phyloP scores from a whole-genome alignment of 35 echinoderm and acorn worm genomes.

The Chiridota heheva region DNA sequence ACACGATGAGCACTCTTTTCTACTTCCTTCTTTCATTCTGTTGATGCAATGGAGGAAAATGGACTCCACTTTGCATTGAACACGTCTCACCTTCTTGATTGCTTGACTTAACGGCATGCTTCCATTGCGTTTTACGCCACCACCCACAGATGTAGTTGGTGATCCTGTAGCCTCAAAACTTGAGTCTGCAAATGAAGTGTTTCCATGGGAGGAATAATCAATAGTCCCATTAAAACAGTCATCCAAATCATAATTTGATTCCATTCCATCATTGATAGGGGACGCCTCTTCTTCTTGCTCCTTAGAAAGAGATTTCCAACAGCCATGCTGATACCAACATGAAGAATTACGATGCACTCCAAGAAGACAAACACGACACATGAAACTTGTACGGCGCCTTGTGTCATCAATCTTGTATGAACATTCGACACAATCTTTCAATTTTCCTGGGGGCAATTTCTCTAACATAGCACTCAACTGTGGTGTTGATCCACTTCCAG shows the following conservation, averaged over 20 bases:
- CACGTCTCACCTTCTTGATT: slow-evolving; percentile 48
- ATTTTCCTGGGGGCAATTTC: slow-evolving; percentile 29
- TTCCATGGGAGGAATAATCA: no score
- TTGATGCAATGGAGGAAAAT: slow-evolving; percentile 45
- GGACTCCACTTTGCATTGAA: slow-evolving; percentile 35
- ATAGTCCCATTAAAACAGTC: no score
- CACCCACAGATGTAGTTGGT: no score
- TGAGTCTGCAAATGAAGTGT: no score
- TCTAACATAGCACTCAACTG: slow-evolving; percentile 47
- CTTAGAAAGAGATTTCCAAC: slow-evolving; percentile 37
- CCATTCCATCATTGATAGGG: no score
- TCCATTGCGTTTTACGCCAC: no score
- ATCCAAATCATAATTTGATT: no score
- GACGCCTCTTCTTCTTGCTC: no score
- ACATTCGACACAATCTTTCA: slow-evolving; percentile 45
- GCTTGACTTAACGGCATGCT: slow-evolving; percentile 35
- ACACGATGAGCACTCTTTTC: slow-evolving; percentile 45
- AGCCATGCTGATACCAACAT: slow-evolving; percentile 40
- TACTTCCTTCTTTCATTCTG: slow-evolving; percentile 38
- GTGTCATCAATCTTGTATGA: neutral
- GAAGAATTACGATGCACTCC: slow-evolving; percentile 27
- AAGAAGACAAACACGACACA: slow-evolving; percentile 27
- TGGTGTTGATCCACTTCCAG: slow-evolving; percentile 32
- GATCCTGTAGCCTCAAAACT: no score
- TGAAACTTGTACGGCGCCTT: neutral